Evolutionary conservation across 2,113 vertebrate genomes (phyloP), one percentile per base, ranked within the genome.

Genomic region (Anoura caudifer): DNA sequence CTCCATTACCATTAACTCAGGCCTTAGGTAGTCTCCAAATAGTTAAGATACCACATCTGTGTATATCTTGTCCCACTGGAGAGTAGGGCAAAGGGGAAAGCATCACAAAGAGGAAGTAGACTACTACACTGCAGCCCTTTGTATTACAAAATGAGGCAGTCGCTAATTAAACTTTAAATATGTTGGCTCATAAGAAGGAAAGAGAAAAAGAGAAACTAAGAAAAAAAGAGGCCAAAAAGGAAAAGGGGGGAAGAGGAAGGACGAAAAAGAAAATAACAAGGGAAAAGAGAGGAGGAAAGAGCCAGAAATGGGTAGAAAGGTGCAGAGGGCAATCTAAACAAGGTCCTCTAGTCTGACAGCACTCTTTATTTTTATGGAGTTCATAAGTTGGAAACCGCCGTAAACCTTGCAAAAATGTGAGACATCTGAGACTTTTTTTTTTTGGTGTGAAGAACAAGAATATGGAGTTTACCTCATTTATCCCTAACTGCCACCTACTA

Each of bases 21-120:
- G 56, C 10, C 41, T 45, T 33, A 47, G 81, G 92, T 52, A 31
- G 38, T 85, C 86, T 91, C 45, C 67, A 88, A 95, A 94, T n/a
- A 94, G 89, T 59, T 54, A 67, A 67, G 90, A 87, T 63, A 45
- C 67, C 22, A 28, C 22, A 26, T 50, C 4, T 59, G 63, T 38
- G 14, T 70, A 16, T 75, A 33, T 95, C 87, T 96, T 72, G 80
- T 70, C 61, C 33, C 24, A n/a, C 43, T 3, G 82, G 94, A 92
- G 84, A 95, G 89, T 7, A 33, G 47, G 81, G 73, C 69, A 91
- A 89, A 95, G 82, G 85, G 96, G 96, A 97, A 97, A 72, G 24
- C 19, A 65, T 81, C 56, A 82, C 16, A 79, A 83, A 97, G 95
- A 95, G 97, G 96, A 97, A 97, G 95, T 72, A n/a, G 41, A 81